Conservation (phyloP, 2,888 invertebrate genomes). For the Criorhina ranunculi region DNA sequence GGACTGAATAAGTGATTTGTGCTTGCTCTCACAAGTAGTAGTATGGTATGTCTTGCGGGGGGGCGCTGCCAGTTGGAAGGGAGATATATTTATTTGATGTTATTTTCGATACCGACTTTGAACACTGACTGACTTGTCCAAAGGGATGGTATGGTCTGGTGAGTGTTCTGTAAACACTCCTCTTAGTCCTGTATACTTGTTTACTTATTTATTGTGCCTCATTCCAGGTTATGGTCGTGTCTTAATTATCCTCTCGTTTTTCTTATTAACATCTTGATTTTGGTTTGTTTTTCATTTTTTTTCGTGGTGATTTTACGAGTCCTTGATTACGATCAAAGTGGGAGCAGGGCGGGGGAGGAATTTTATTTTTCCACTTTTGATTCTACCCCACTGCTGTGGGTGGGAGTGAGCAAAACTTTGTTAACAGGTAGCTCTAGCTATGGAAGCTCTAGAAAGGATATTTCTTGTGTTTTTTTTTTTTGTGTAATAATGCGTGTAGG, state of each 20-base stretch:
- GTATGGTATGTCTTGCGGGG: not conserved
- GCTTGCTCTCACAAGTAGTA: too few relatives aligned
- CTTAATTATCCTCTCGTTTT: slow-evolving; percentile 68
- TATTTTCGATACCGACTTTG: slow-evolving; percentile 39
- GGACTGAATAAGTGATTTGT: slow-evolving; percentile 41
- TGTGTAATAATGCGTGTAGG: slow-evolving; percentile 37
- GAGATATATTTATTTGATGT: slow-evolving; percentile 44
- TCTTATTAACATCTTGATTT: slow-evolving; percentile 60
- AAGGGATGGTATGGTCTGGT: too few relatives aligned
- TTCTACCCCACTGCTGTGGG: too few relatives aligned
- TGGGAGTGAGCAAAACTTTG: slow-evolving; percentile 33
- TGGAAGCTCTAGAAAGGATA: slow-evolving; percentile 52
- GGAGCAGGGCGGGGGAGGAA: not conserved
- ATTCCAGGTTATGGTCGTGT: slow-evolving; percentile 40
- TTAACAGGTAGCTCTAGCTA: slow-evolving; percentile 63
- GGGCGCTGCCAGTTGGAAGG: not conserved
- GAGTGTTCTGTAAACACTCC: not conserved
- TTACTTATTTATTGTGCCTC: slow-evolving; percentile 53
- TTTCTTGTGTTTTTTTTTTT: slow-evolving; percentile 25
- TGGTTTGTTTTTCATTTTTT: slow-evolving; percentile 11
- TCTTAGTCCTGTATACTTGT: slow-evolving; percentile 5
- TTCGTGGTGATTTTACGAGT: slow-evolving; percentile 46
- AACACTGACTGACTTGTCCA: slow-evolving; percentile 27
- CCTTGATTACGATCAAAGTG: slow-evolving; percentile 66
- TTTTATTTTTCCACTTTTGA: not conserved